These are phyloP conservation scores for Drosophila seclusa DNA, from an alignment of 2,888 invertebrate species.

Conservation along the genomic window DNA sequence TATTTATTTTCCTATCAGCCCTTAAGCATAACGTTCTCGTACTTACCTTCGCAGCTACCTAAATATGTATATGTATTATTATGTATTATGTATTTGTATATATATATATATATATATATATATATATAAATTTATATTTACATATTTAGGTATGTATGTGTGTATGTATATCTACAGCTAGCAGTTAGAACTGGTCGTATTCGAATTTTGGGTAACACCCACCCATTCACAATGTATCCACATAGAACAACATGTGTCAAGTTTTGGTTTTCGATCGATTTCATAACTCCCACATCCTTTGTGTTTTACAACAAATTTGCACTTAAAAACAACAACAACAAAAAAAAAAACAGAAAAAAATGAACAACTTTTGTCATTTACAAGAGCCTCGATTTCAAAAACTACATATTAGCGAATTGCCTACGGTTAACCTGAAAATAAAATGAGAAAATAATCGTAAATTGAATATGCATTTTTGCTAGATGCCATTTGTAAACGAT, in stretches of 20 bases:
- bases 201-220: constrained; percentile 30
- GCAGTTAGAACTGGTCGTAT: constrained; percentile 30
- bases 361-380: constrained; percentile 22
- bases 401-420: constrained; percentile 51
- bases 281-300: constrained; percentile 32
- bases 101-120: constrained; percentile 3
- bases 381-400: constrained; percentile 12
- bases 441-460: not conserved
- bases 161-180: constrained; percentile 28
- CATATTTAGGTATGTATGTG: constrained; percentile 20
- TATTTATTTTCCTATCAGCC: constrained; percentile 10
- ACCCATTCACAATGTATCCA: constrained; percentile 14
- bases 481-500: constrained; percentile 44
- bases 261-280: constrained; percentile 39
- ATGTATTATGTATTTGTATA: constrained; percentile 6
- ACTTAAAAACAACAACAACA: not conserved
- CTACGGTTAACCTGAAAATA: constrained; percentile 32
- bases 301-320: constrained; percentile 16
- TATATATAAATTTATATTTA: constrained; percentile 13
- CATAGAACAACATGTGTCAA: constrained; percentile 21
- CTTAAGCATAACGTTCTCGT: constrained; percentile 11
- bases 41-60: not conserved
- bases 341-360: not conserved
- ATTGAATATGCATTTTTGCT: constrained; percentile 32
- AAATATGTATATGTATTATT: not conserved